A percentile compares a stretch with the other conserved stretches of the same genome.
Evolutionary conservation across 2,797 vertebrate genomes (phyloP).

Genomic region (Phataginus tetradactyla): DNA sequence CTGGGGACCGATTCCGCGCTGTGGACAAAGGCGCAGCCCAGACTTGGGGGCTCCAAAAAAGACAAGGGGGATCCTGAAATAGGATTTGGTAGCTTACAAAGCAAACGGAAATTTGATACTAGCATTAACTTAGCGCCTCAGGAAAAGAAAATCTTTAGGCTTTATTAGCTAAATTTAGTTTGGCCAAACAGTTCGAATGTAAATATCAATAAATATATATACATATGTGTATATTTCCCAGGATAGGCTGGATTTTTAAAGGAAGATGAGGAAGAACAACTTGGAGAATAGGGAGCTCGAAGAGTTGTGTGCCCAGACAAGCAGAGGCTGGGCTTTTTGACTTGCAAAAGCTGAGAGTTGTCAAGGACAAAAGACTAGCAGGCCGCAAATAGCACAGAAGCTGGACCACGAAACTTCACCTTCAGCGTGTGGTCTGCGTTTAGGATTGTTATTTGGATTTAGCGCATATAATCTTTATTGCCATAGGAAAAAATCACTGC

Average conservation of each 20-base stretch:
- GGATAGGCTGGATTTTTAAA: conserved; percentile 34
- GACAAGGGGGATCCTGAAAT: conserved; percentile 54
- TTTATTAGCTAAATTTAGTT: conserved; percentile 68
- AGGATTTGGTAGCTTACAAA: conserved; percentile 68
- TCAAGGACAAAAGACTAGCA: not conserved
- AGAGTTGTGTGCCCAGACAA: not conserved
- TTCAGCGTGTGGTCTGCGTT: not conserved
- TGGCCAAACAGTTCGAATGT: conserved; percentile 8
- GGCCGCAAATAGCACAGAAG: not conserved
- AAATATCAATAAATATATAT: not conserved
- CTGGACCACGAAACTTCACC: not conserved
- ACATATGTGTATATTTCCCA: not conserved
- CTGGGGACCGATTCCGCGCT: not conserved
- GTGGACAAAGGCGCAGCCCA: conserved; percentile 54
- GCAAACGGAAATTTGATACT: conserved; percentile 73
- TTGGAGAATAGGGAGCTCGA: not conserved
- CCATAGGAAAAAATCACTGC: not conserved
- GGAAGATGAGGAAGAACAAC: not conserved
- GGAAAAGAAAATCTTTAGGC: conserved; percentile 55
- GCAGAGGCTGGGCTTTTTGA: not conserved
- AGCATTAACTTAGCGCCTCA: conserved; percentile 57
- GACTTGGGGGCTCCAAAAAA: conserved; percentile 33
- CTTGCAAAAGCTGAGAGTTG: not conserved
- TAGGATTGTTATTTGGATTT: not conserved
- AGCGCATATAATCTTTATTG: not conserved